Percentiles rank a stretch among this genome's conserved stretches.
Evolutionary conservation across 2,113 vertebrate species (phyloP).

Genomic region (Anoura caudifer): DNA sequence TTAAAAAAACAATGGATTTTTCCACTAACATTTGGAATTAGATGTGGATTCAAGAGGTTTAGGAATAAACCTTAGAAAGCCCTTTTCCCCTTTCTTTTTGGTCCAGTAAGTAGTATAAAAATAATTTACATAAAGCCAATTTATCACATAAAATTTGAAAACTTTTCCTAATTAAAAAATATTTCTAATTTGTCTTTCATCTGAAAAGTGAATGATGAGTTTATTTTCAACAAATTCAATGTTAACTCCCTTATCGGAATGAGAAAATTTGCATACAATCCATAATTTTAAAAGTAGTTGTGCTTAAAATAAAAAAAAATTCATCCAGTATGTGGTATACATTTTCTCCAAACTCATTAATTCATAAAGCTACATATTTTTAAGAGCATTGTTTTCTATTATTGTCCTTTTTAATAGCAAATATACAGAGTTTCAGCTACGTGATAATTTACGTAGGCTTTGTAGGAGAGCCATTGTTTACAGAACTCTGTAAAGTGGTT

Average conservation of each 20-base stretch:
- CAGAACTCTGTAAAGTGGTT: slow-evolving; percentile 38
- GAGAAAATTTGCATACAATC: not conserved
- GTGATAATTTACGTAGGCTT: not conserved
- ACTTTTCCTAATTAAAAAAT: slow-evolving; percentile 12
- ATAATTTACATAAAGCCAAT: not conserved
- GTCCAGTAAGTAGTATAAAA: not conserved
- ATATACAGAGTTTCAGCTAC: not conserved
- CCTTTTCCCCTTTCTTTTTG: not conserved
- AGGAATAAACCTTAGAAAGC: not conserved
- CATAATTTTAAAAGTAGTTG: slow-evolving; percentile 13
- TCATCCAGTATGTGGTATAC: not conserved
- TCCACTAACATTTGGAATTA: not conserved
- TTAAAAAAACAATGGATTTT: not conserved
- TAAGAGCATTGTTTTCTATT: not conserved
- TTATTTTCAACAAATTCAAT: slow-evolving; percentile 26
- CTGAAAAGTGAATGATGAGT: slow-evolving; percentile 9
- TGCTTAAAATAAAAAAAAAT: not conserved
- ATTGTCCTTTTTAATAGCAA: slow-evolving; percentile 18
- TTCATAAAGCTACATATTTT: not conserved
- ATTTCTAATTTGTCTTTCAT: not conserved
- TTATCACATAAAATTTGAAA: not conserved
- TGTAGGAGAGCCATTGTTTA: slow-evolving; percentile 12
- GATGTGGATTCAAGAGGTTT: not conserved
- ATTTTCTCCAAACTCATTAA: slow-evolving; percentile 1
- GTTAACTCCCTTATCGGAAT: not conserved